These are phyloP conservation scores for Dolichomitus sp. DNA, from an alignment of 2,888 invertebrate species.

Conservation along the genomic window DNA sequence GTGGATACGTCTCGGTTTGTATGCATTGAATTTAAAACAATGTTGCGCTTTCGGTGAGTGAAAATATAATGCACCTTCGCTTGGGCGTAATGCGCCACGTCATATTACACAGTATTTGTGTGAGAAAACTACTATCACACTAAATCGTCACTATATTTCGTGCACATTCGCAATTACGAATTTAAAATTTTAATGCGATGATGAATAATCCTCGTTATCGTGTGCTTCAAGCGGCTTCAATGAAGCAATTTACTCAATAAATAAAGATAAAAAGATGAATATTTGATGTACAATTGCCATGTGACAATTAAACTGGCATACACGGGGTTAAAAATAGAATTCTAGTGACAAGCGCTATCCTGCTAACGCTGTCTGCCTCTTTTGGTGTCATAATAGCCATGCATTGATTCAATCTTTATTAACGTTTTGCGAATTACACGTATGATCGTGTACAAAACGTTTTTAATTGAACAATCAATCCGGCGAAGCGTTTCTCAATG, in stretches of 20 bases:
- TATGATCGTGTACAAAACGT: not conserved
- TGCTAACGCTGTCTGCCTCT: not conserved
- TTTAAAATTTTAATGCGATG: conserved; percentile 11
- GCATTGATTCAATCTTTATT: not conserved
- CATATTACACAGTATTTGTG: conserved; percentile 14
- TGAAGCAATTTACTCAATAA: not conserved
- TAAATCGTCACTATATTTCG: conserved; percentile 1
- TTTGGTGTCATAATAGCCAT: not conserved
- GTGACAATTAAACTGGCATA: not conserved
- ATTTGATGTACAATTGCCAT: not conserved
- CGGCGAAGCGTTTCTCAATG: not conserved
- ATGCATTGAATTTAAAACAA: conserved; percentile 80
- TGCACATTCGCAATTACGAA: conserved; percentile 1
- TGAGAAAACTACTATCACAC: not conserved
- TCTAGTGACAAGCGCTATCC: not conserved
- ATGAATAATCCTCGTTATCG: conserved; percentile 9
- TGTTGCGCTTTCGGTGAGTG: conserved; percentile 73
- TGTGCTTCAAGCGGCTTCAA: not conserved
- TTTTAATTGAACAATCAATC: not conserved
- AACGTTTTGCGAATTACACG: not conserved
- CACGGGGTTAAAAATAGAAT: no score
- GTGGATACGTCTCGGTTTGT: conserved; percentile 73
- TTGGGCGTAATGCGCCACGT: conserved; percentile 20
- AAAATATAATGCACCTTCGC: conserved; percentile 68
- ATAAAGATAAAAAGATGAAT: not conserved